Base-by-base conservation (phyloP, 2,113 vertebrate species). In the Istiophorus platypterus region DNA sequence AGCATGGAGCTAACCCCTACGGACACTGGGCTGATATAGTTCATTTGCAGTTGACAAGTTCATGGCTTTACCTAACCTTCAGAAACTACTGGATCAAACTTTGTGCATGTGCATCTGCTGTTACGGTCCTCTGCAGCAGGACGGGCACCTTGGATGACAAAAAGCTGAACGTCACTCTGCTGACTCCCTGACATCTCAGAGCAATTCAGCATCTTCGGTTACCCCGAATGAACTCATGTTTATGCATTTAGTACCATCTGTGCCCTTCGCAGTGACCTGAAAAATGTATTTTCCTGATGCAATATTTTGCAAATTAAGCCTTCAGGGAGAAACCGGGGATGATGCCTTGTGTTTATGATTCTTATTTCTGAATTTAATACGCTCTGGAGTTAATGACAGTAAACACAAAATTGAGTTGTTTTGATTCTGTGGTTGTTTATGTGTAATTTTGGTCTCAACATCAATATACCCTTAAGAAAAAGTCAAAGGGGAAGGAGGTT, bases 161-260 rank as follows among this genome's bases (percentile, higher is more conserved):
- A 80, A 83, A 71, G 34, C 71, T 49, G 76, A 71, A 62, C 76
- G 64, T 82, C 72, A 81, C 62, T 49, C 27, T 13, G 24, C 37
- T 54, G 63, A 87, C 80, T 84, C 65, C n/a, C 37, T 89, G 84
- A 84, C 77, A 80, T 63, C 20, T 54, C 69, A 1, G 61, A 20
- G 27, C 62, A 51, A 15, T 56, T 67, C 70, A 72, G 72, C 49
- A 74, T 72, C 68, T 69, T 67, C 72, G 24, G 1, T 29, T 42
- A 20, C 77, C 76, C 72, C 31, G 22, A 6, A 69, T 66, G 2
- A 72, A 69, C 65, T 84, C 77, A 72, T 91, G 80, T 82, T 92
- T 89, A 91, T 87, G 63, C 57, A 91, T 90, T 88, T 84, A 77
- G 58, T 8, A n/a, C 89, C 92, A 90, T 85, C 91, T 93, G 90